phyloP scores from a whole-genome alignment of 2,888 invertebrate genomes.

The Ophion ventricosus region DNA sequence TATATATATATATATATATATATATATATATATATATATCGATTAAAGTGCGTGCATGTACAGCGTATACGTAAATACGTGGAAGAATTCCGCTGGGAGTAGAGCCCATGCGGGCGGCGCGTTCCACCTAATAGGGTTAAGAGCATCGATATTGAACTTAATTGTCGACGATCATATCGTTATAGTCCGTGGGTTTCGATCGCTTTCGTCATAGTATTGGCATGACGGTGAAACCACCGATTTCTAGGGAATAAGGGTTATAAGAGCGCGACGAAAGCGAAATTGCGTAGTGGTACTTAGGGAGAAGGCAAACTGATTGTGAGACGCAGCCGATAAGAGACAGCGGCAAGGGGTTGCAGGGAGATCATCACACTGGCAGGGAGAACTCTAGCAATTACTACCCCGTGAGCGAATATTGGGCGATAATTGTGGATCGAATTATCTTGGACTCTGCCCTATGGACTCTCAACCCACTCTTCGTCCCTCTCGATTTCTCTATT shows the following conservation, averaged over 20 bases:
- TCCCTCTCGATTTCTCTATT: slow-evolving; percentile 2
- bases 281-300: slow-evolving; percentile 68
- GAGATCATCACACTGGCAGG: slow-evolving; percentile 58
- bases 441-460: slow-evolving; percentile 26
- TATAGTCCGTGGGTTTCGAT: slow-evolving; percentile 22
- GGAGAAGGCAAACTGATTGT: slow-evolving; percentile 22
- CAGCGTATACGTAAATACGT: not conserved
- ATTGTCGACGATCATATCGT: slow-evolving; percentile 11
- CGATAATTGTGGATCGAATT: slow-evolving; percentile 71
- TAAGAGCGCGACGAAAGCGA: slow-evolving; percentile 68
- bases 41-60: too few relatives aligned
- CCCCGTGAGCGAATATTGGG: slow-evolving; percentile 52
- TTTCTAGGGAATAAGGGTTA: slow-evolving; percentile 64
- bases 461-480: not conserved
- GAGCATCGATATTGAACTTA: slow-evolving; percentile 41
- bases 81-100: not conserved
- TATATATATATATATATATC: too few relatives aligned
- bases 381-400: slow-evolving; percentile 70
- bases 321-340: slow-evolving; percentile 18
- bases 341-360: slow-evolving; percentile 38
- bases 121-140: slow-evolving; percentile 4
- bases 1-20: too few relatives aligned
- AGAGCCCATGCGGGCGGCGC: too few relatives aligned
- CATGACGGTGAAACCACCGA: slow-evolving; percentile 61
- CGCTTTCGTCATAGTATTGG: slow-evolving; percentile 53